Evolutionary conservation across 2,113 vertebrate species (phyloP), one percentile per base, ranked within the genome.

Genomic region (Platichthys stellatus): DNA sequence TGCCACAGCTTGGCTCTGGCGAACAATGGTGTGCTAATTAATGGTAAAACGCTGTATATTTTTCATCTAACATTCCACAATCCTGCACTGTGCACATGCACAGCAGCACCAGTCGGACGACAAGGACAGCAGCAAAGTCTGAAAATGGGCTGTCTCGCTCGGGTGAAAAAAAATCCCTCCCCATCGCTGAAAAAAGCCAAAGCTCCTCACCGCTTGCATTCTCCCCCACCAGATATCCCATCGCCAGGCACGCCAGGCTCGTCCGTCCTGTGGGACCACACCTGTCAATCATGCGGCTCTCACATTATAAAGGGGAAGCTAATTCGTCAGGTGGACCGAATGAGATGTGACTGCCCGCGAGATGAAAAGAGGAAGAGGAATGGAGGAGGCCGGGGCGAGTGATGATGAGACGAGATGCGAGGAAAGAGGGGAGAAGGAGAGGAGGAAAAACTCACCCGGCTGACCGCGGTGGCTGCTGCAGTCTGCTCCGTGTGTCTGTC

Each of bases 391-490:
- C 49, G 83, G 66, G 59, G 75, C 67, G 75, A 74, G 74, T 0
- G 53, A 51, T n/a, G 51, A 70, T 62, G 72, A 82, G 85, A 66
- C 3, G n/a, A 78, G 74, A 75, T 56, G 69, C 21, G 11, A 17
- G 47, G 18, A 51, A 82, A 54, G 23, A 57, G 75, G 76, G 68
- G 68, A 81, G 77, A 84, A 70, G 43, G 74, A 49, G 54, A 75
- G 61, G 51, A 53, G 35, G 62, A 69, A 66, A 65, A 88, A 93
- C 92, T 93, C 86, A 93, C 92, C 91, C 81, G 54, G 88, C 81
- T 78, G 83, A 72, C 69, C 49, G 71, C 58, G 53, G 84, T 65
- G 72, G 77, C 85, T 86, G 88, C 86, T 85, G 89, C 90, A 89
- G 90, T 92, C 84, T 70, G 84, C 76, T 62, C 56, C 74, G 63